These are phyloP conservation scores for Pedicia rivosa DNA, from an alignment of 2,888 invertebrate species.

Conservation along the genomic window DNA sequence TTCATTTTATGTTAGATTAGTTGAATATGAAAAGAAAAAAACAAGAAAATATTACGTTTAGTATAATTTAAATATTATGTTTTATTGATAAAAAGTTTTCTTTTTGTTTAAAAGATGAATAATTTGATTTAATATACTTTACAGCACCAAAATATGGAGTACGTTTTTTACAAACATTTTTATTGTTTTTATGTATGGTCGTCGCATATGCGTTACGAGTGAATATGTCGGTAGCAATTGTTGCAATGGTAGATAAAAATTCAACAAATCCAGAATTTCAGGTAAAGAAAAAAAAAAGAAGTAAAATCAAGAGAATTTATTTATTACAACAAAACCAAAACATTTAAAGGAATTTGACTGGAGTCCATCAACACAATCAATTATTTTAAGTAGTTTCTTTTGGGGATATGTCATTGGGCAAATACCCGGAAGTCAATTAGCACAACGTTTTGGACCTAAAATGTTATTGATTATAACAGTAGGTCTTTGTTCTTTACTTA, in stretches of 20 bases:
- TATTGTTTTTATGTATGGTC: slow-evolving; percentile 43
- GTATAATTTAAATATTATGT: too few relatives aligned
- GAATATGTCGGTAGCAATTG: slow-evolving; percentile 49
- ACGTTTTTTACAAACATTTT: slow-evolving; percentile 43
- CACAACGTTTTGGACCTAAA: slow-evolving; percentile 54
- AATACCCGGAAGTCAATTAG: slow-evolving; percentile 51
- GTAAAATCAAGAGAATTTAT: too few relatives aligned
- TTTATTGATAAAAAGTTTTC: too few relatives aligned
- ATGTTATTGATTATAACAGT: slow-evolving; percentile 40
- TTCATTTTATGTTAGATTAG: too few relatives aligned
- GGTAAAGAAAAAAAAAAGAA: too few relatives aligned
- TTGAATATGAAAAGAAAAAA: too few relatives aligned
- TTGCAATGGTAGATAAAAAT: slow-evolving; percentile 43
- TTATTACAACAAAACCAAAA: too few relatives aligned
- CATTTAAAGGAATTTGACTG: slow-evolving; percentile 39
- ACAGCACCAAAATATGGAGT: slow-evolving; percentile 37
- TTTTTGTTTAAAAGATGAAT: too few relatives aligned
- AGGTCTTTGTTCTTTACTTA: slow-evolving; percentile 42
- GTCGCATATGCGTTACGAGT: slow-evolving; percentile 46
- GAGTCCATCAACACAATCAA: slow-evolving; percentile 37
- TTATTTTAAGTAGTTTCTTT: slow-evolving; percentile 47
- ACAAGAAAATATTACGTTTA: too few relatives aligned
- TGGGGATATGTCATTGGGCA: slow-evolving; percentile 48
- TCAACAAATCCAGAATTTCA: slow-evolving; percentile 28
- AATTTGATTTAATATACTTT: too few relatives aligned